Base-by-base conservation (phyloP, 2,797 vertebrate species). In the Pteropus rufus region DNA sequence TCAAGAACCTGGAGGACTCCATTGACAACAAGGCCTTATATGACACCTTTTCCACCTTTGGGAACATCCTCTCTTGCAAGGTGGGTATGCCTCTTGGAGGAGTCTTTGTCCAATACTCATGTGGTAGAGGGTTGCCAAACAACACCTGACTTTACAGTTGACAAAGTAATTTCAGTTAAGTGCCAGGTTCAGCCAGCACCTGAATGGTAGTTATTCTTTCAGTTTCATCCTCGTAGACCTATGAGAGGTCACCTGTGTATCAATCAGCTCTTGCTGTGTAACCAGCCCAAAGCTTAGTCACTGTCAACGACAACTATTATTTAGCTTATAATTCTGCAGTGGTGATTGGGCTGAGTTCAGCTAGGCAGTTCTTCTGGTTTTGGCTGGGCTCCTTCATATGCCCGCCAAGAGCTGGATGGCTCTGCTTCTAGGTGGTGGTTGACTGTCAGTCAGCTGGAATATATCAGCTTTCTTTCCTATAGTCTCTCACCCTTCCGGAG, bases 21-120 rank as follows among this genome's bases (percentile, higher is more conserved):
- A 99, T 99, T 69, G 99, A 99, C 97, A 99, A 99, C 98, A 99
- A 99, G 98, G 99, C 99, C 24, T 98, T 99, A 88, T 99, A 99
- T 1, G 99, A 99, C 94, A 99, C 99, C 0, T 99, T 99, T 98
- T 99, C 99, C 0, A 98, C 99, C 76, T 99, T 99, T 49, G 99
- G 99, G 76, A 99, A 99, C 98, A 99, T 99, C 98, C 98, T 99
- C 77, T 99, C 99, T 11, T 99, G 99, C 98, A 99, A 99, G 99
- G 99, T 99, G 97, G 23, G 23, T 3, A 0, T 1, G 46, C 12
- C 1, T 0, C 4, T 76, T 79, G 88, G 0, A 3, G 12, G 3
- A 0, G 23, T 36, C 76, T n/a, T 34, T 36, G 29, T 73, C 76
- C 29, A 21, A 77, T 8, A 10, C 39, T 31, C 56, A 8, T 29